Evolutionary conservation across 2,113 vertebrate species (phyloP).

Genomic region (Pelobates fuscus): DNA sequence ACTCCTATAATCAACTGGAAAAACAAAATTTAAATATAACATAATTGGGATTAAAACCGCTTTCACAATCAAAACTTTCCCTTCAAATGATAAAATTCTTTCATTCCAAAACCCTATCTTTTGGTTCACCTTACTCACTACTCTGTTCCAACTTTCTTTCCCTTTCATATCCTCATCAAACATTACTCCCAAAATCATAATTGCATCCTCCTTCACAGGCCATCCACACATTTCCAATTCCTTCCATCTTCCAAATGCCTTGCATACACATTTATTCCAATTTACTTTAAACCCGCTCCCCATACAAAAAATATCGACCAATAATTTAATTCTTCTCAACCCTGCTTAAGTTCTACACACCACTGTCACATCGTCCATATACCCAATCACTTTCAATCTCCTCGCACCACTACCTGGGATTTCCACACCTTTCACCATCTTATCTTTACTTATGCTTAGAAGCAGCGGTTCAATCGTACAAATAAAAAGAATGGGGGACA

Average conservation of each 20-base stretch:
- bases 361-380: background rate
- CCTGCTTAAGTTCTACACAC: background rate
- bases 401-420: too few species aligned
- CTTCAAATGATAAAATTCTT: too few species aligned
- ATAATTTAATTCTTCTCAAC: background rate
- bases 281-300: too few species aligned
- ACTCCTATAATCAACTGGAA: background rate
- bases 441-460: fast-evolving
- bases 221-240: fast-evolving
- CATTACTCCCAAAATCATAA: fast-evolving
- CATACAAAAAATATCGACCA: background rate
- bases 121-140: too few species aligned
- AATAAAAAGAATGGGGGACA: background rate
- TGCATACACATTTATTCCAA: too few species aligned
- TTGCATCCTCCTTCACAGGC: fast-evolving
- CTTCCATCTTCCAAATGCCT: too few species aligned
- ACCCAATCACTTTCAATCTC: too few species aligned
- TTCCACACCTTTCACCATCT: too few species aligned
- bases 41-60: too few species aligned
- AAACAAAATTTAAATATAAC: background rate
- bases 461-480: background rate
- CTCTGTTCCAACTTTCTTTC: too few species aligned
- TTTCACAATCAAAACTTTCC: too few species aligned
- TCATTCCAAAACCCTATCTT: too few species aligned
- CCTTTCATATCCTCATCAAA: background rate